Conservation (phyloP, 2,888 invertebrate genomes). For the Psococerastis gibbosa region DNA sequence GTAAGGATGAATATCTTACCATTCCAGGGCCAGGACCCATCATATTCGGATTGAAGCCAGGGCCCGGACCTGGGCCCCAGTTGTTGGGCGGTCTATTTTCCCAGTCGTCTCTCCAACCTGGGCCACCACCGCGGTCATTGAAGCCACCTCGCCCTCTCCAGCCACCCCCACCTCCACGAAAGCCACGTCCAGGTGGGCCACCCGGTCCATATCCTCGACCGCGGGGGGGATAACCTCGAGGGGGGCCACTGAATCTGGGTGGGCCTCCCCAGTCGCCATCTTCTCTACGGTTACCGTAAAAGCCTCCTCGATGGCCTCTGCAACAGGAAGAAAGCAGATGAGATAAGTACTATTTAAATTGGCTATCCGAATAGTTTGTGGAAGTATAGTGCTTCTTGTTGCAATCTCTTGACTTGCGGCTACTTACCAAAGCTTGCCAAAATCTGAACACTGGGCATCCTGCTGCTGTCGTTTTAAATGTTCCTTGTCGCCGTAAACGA, state of each 20-base stretch:
- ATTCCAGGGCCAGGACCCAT: constrained; percentile 25
- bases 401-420: too few species aligned
- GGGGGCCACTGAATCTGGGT: background rate
- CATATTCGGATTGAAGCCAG: constrained; percentile 21
- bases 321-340: too few species aligned
- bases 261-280: background rate
- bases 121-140: constrained; percentile 30
- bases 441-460: too few species aligned
- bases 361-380: too few species aligned
- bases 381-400: too few species aligned
- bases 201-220: constrained; percentile 20
- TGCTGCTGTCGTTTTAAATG: too few species aligned
- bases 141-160: constrained; percentile 27
- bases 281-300: background rate
- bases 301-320: background rate
- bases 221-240: constrained; percentile 11
- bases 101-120: constrained; percentile 30
- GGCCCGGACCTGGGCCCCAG: constrained; percentile 32
- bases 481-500: too few species aligned
- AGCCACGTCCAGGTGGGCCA: constrained; percentile 23
- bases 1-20: constrained; percentile 15
- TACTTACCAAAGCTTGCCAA: too few species aligned
- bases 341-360: too few species aligned
- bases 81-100: constrained; percentile 30
- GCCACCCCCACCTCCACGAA: constrained; percentile 28